phyloP scores from a whole-genome alignment of 2,888 invertebrate species.

The Volucella inflata region DNA sequence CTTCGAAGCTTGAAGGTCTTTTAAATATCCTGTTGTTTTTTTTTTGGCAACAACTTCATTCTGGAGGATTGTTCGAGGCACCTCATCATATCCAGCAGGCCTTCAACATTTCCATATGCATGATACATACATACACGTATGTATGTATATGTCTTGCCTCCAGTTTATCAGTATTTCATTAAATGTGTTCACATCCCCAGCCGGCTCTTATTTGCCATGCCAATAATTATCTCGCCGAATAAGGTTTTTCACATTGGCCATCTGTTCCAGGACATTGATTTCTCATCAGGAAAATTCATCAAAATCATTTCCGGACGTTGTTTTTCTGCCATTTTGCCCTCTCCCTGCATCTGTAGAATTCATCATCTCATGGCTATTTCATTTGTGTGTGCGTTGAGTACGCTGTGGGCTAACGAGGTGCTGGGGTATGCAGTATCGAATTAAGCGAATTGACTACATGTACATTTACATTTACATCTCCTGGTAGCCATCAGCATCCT shows the following conservation, averaged over 20 bases:
- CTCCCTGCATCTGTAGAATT: background rate
- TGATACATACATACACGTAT: no score
- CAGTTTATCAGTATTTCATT: no score
- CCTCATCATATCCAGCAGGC: no score
- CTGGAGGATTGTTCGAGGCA: no score
- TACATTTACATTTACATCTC: slow-evolving; percentile 40
- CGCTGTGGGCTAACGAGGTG: slow-evolving; percentile 34
- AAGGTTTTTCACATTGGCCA: slow-evolving; percentile 57
- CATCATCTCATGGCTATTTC: slow-evolving; percentile 18
- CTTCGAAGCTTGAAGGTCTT: no score
- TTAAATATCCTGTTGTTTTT: no score
- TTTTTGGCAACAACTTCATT: no score
- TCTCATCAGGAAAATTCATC: slow-evolving; percentile 75
- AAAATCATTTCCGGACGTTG: slow-evolving; percentile 66
- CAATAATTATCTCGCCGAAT: slow-evolving; percentile 63
- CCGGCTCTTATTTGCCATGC: slow-evolving; percentile 13
- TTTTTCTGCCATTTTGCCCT: slow-evolving; percentile 18
- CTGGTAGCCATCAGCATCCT: slow-evolving; percentile 60
- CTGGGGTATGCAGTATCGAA: slow-evolving; percentile 34
- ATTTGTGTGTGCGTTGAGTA: background rate
- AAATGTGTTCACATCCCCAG: background rate
- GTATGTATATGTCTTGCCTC: no score
- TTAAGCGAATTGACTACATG: slow-evolving; percentile 61
- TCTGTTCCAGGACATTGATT: slow-evolving; percentile 74
- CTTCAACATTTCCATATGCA: no score